A percentile compares a stretch with the other conserved stretches of the same genome.
Evolutionary conservation across 1,140 invertebrate species (phyloP).

Genomic region (Aphelenchoides avenae): DNA sequence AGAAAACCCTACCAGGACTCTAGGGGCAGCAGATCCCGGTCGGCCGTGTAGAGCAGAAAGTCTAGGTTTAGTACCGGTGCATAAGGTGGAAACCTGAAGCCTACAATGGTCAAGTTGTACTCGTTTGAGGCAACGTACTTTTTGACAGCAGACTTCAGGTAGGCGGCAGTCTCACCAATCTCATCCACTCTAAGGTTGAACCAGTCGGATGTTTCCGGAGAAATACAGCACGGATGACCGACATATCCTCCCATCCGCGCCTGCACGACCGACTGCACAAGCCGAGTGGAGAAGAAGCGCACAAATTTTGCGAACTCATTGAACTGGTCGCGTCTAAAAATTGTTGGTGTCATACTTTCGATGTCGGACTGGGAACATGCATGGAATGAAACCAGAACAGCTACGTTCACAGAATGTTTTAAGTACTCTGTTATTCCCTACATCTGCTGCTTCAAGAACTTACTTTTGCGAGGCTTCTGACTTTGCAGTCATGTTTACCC

Average conservation of each 20-base stretch:
- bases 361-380: too few species aligned
- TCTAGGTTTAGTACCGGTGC: conserved; percentile 27
- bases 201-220: conserved; percentile 36
- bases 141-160: conserved; percentile 31
- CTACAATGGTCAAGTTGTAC: not conserved
- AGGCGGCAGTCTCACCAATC: conserved; percentile 47
- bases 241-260: conserved; percentile 31
- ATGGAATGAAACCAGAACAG: too few species aligned
- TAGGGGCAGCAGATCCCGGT: conserved; percentile 38
- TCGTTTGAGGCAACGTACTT: conserved; percentile 15
- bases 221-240: conserved; percentile 19
- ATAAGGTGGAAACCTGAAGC: conserved; percentile 34
- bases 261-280: conserved; percentile 41
- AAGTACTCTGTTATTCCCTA: too few species aligned
- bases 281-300: conserved; percentile 34
- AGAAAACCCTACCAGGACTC: conserved; percentile 33
- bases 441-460: too few species aligned
- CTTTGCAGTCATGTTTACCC: too few species aligned
- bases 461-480: too few species aligned
- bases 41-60: conserved; percentile 46
- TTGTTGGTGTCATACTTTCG: too few species aligned
- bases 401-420: too few species aligned
- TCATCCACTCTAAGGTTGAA: conserved; percentile 46
- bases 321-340: conserved; percentile 10
- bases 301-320: conserved; percentile 38